These are phyloP conservation scores for Plagodis dolabraria DNA, from an alignment of 2,888 invertebrate genomes.

Conservation along the genomic window DNA sequence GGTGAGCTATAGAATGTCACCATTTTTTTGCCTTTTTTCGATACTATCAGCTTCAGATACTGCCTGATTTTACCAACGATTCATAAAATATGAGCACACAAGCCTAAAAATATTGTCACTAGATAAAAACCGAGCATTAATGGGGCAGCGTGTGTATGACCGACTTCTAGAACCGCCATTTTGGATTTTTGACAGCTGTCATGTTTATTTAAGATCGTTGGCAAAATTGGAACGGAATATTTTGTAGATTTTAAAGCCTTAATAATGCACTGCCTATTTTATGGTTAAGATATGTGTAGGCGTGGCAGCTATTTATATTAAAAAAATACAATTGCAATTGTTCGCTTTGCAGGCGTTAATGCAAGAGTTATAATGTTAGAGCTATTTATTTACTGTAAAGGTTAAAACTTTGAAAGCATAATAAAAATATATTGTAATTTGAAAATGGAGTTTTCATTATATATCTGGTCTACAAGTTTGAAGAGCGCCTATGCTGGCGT, in stretches of 20 bases:
- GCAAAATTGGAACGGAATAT: background rate
- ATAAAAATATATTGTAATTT: conserved; percentile 60
- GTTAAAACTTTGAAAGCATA: conserved; percentile 62
- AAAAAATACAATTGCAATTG: too few relatives aligned
- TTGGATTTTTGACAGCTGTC: too few relatives aligned
- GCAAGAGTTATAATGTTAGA: conserved; percentile 10
- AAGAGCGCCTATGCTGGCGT: too few relatives aligned
- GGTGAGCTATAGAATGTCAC: background rate
- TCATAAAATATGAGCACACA: background rate
- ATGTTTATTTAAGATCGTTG: too few relatives aligned
- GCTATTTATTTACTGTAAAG: conserved; percentile 54
- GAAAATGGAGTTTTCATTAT: background rate
- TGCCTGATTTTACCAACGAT: background rate
- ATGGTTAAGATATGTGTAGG: conserved; percentile 40
- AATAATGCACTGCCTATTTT: conserved; percentile 53
- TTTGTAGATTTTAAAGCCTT: conserved; percentile 29
- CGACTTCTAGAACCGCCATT: too few relatives aligned
- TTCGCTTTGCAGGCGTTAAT: too few relatives aligned
- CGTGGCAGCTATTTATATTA: conserved; percentile 46
- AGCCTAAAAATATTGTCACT: too few relatives aligned
- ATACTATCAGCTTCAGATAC: conserved; percentile 5
- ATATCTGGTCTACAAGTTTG: too few relatives aligned
- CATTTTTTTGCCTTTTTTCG: background rate
- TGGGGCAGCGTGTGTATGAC: too few relatives aligned
- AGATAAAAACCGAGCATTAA: too few relatives aligned